phyloP scores from a whole-genome alignment of 2,888 invertebrate species.

The Orthosia incerta region DNA sequence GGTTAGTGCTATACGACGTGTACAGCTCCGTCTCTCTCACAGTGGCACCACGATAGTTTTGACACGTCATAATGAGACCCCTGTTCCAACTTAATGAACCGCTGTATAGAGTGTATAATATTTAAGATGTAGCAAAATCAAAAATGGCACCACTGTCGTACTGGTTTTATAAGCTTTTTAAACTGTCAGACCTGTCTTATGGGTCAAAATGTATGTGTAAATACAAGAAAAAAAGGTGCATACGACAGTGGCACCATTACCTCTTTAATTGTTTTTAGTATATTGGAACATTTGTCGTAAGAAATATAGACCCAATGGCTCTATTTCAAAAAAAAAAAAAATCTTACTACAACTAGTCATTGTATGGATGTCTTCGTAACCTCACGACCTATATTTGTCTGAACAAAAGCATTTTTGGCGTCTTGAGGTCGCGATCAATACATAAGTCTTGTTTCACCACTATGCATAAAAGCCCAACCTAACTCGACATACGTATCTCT shows the following conservation, averaged over 20 bases:
- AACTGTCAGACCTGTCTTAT: neutral
- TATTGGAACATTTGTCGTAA: neutral
- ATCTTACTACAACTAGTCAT: neutral
- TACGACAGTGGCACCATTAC: slow-evolving; percentile 1
- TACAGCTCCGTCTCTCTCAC: no score
- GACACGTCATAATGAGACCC: no score
- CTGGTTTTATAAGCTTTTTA: neutral
- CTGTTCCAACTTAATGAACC: neutral
- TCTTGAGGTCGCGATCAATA: slow-evolving; percentile 16
- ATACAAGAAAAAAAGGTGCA: neutral
- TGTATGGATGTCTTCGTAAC: neutral
- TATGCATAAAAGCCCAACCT: neutral
- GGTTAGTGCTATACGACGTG: no score
- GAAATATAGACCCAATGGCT: neutral
- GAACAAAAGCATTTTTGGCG: no score
- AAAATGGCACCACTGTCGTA: slow-evolving; percentile 14
- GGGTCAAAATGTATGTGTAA: neutral
- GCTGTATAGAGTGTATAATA: neutral
- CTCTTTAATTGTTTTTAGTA: neutral
- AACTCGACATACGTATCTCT: neutral
- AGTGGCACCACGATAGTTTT: no score
- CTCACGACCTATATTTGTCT: neutral
- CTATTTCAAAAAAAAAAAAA: neutral
- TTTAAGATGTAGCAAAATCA: neutral
- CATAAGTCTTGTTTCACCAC: slow-evolving; percentile 13